These are phyloP conservation scores for Gymnoscopelus braueri DNA, from an alignment of 2,797 vertebrate species.

Conservation along the genomic window DNA sequence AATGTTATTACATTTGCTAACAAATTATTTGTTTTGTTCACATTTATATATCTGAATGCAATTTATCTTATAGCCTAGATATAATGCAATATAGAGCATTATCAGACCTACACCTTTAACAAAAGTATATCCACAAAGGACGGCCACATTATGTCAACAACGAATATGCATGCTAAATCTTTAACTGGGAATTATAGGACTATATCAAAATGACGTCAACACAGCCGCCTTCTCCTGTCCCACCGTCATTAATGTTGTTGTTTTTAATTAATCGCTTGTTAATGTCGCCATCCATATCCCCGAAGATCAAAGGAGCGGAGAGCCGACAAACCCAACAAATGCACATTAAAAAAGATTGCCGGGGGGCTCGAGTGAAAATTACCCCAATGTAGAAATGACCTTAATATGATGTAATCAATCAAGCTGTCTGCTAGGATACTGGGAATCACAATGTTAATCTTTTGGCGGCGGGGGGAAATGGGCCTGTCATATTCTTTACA, in stretches of 20 bases:
- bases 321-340: conserved; percentile 77
- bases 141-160: conserved; percentile 34
- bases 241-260: conserved; percentile 65
- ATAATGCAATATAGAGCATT: too few relatives aligned
- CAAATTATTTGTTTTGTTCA: too few relatives aligned
- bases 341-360: conserved; percentile 74
- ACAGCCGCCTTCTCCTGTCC: conserved; percentile 6
- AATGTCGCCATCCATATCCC: conserved; percentile 78
- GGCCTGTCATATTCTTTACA: conserved; percentile 65
- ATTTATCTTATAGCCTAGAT: too few relatives aligned
- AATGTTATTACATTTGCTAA: too few relatives aligned
- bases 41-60: too few relatives aligned
- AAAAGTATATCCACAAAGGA: conserved; percentile 1
- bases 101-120: not conserved
- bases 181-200: not conserved
- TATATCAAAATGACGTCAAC: not conserved
- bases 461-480: conserved; percentile 42
- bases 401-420: conserved; percentile 84
- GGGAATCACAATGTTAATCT: conserved; percentile 81
- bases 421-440: conserved; percentile 78
- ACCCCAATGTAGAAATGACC: conserved; percentile 80
- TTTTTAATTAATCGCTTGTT: conserved; percentile 81
- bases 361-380: conserved; percentile 77
- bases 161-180: conserved; percentile 1
- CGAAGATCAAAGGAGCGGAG: conserved; percentile 71